Evolutionary conservation across 2,113 vertebrate species (phyloP), one percentile per base, ranked within the genome.

Genomic region (Odobenus rosmarus): DNA sequence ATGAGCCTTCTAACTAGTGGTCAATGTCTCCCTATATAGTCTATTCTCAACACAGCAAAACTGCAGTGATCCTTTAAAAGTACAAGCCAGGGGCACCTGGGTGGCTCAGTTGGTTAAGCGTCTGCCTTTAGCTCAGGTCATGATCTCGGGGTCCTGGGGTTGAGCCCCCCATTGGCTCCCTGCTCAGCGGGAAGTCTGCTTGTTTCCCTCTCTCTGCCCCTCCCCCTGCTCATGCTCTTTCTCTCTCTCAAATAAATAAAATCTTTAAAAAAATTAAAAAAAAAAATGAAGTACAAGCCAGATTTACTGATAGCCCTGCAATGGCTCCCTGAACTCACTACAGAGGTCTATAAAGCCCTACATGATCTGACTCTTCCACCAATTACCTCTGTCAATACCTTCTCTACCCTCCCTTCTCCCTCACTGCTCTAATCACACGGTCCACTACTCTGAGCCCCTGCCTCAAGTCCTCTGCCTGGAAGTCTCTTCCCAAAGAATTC

Each of bases 21-120:
- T 59, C 83, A 64, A 39, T 69, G 39, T 31, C 76, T 72, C n/a
- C 12, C 71, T 69, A 21, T 76, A 67, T 9, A 82, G 31, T 62
- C 57, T 61, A 64, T 62, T 96, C 51, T 93, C 57, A 93, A 76
- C 42, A 42, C 4, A 93, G 91, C 23, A 90, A 93, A 90, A 93
- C 39, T 13, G 10, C 28, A 96, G 31, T 36, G 26, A 67, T 46
- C 51, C 53, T 92, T 82, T 72, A 57, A 94, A 93, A 90, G 88
- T 21, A 88, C 5, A 94, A 76, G 46, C 11, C 31, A 86, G 53
- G 46, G 46, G 46, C 7, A 8, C 46, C 46, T 46, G 46, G 46
- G 46, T 46, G 46, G 46, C 46, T 46, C 46, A 46, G 46, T 46
- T 8, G 46, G 46, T 46, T 46, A 46, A 46, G 46, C 46, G 46